Base-by-base conservation (phyloP, 2,888 invertebrate genomes). In the Heliconius sara region DNA sequence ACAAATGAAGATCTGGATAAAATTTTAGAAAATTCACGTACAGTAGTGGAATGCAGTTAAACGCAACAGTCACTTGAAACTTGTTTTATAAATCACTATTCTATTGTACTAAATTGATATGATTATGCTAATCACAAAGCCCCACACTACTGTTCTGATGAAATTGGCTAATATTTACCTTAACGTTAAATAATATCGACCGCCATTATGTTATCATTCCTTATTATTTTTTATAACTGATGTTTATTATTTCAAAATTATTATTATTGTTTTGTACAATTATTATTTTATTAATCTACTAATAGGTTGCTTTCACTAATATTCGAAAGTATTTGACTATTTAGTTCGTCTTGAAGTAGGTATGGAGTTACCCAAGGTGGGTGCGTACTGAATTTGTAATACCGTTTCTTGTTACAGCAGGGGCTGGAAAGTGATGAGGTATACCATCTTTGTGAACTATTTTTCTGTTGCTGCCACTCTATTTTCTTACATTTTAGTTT, bases 391-490 rank as follows among this genome's bases (percentile, higher is more conserved):
- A 95, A 94, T 92, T 92, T 95, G 93, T 95, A 92, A 94, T 95
- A 93, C 91, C 91, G 91, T 95, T 95, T 95, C 95, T 96, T 97
- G 96, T 96, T 96, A 96, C 97, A 98, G 97, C 97, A 97, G 97
- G 97, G 97, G 97, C 97, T 97, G 97, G 97, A 97, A 97, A 97
- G 97, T 96, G 97, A 98, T 96, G 97, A 98, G 97, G 97, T 98
- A 97, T 96, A 96, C 94, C 95, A 95, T 95, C 92, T 95, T 95
- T 95, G 93, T 93, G 93, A 94, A 93, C 93, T 95, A 92, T 91
- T 94, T 94, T 95, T 95, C 91, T 93, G 95, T 95, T 95, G 94
- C 94, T 94, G 95, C 95, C 94, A 95, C 94, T 94, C 90, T 89
- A 92, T 94, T 93, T 93, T 93, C 88, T 92, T 93, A 90, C 89